Percentiles rank a stretch among this genome's conserved stretches.
Conservation (phyloP, 2,113 vertebrate genomes). For the Deroptyus accipitrinus region DNA sequence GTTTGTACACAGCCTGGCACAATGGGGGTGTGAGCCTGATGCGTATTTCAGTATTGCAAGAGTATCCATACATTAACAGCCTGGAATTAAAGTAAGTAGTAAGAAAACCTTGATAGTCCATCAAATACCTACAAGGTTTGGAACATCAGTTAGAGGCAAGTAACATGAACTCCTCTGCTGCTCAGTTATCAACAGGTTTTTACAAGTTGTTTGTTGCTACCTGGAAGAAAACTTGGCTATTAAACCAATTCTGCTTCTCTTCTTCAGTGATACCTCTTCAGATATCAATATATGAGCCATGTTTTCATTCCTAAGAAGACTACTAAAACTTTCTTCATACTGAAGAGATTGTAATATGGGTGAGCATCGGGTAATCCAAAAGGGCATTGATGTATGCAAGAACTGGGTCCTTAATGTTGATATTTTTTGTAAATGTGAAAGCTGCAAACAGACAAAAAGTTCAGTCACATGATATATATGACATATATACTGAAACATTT, state of each 20-base stretch:
- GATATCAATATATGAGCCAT: background rate
- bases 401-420: background rate
- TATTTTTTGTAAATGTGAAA: background rate
- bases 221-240: background rate
- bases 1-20: background rate
- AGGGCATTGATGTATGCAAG: background rate
- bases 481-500: background rate
- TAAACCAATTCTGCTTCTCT: background rate
- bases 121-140: background rate
- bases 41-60: fast-evolving
- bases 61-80: background rate
- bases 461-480: background rate
- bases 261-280: background rate
- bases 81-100: constrained; percentile 35
- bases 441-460: background rate
- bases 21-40: background rate
- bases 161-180: background rate
- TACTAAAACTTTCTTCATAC: background rate
- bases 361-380: background rate
- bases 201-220: background rate
- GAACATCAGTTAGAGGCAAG: constrained; percentile 4
- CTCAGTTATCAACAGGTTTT: constrained; percentile 15
- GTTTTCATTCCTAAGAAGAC: background rate
- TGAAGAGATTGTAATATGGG: background rate
- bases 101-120: constrained; percentile 25